Percentiles rank a stretch among this genome's conserved stretches.
These are phyloP conservation scores for Watsonalla cultraria DNA, from an alignment of 2,888 invertebrate species.

Conservation along the genomic window DNA sequence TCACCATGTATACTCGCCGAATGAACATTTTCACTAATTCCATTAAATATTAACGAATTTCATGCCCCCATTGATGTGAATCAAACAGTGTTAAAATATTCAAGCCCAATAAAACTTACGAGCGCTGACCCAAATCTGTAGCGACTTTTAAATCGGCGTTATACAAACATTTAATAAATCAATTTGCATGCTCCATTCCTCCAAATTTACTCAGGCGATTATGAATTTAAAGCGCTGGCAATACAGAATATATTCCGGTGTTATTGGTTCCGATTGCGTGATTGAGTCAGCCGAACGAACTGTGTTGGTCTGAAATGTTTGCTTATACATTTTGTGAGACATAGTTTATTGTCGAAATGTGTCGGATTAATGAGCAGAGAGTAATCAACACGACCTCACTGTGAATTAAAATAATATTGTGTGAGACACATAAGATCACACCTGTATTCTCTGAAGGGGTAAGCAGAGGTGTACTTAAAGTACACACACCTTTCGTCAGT, in stretches of 20 bases:
- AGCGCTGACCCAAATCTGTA: slow-evolving; percentile 28
- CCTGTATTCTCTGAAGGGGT: no score
- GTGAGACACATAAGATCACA: no score
- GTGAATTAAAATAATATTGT: no score
- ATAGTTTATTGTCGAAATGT: not conserved
- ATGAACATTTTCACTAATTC: not conserved
- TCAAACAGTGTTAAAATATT: slow-evolving; percentile 23
- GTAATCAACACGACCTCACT: no score
- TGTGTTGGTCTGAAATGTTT: slow-evolving; percentile 4
- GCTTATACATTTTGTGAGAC: not conserved
- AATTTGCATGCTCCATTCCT: slow-evolving; percentile 9
- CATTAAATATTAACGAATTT: not conserved
- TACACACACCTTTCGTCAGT: no score
- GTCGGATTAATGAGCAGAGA: no score
- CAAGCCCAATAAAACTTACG: slow-evolving; percentile 27
- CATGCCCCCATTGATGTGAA: slow-evolving; percentile 4
- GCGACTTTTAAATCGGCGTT: slow-evolving; percentile 17
- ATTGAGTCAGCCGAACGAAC: slow-evolving; percentile 1
- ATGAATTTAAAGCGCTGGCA: not conserved
- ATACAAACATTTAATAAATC: slow-evolving; percentile 23
- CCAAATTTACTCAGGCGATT: not conserved
- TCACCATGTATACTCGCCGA: no score
- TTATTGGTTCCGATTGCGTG: not conserved
- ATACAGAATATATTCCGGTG: not conserved
- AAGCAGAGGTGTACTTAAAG: no score